Evolutionary conservation across 2,888 invertebrate genomes (phyloP).

Genomic region (Tortrix viridana): DNA sequence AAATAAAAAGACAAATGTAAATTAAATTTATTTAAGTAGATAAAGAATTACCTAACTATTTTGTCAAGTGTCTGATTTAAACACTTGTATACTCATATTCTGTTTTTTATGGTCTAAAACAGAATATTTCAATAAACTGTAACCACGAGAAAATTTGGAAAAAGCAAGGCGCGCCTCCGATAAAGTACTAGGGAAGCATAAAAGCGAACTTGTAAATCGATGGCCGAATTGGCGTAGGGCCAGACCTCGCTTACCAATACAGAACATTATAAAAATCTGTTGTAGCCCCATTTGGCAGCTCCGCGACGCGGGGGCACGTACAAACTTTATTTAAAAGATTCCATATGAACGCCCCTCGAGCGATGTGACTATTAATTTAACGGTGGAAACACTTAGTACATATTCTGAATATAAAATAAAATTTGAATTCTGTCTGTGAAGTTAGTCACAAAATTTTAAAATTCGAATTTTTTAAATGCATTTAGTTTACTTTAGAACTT

Average conservation of each 20-base stretch:
- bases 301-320: conserved; percentile 65
- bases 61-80: too few relatives aligned
- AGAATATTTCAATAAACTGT: not conserved
- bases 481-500: too few relatives aligned
- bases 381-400: conserved; percentile 55
- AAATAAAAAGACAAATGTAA: too few relatives aligned
- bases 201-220: conserved; percentile 79
- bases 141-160: conserved; percentile 3
- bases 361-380: conserved; percentile 72
- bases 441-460: not conserved
- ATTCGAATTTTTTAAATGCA: not conserved
- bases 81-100: too few relatives aligned
- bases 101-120: too few relatives aligned
- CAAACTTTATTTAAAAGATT: conserved; percentile 77
- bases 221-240: conserved; percentile 76
- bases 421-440: conserved; percentile 14
- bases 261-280: conserved; percentile 82
- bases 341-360: conserved; percentile 65
- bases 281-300: conserved; percentile 79
- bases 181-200: conserved; percentile 73
- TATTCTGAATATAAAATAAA: conserved; percentile 24
- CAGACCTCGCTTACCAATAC: conserved; percentile 79
- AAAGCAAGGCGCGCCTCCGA: conserved; percentile 40
- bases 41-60: too few relatives aligned
- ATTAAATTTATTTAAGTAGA: too few relatives aligned